Conservation (phyloP, 2,797 vertebrate genomes). For the Acanthornis magna region DNA sequence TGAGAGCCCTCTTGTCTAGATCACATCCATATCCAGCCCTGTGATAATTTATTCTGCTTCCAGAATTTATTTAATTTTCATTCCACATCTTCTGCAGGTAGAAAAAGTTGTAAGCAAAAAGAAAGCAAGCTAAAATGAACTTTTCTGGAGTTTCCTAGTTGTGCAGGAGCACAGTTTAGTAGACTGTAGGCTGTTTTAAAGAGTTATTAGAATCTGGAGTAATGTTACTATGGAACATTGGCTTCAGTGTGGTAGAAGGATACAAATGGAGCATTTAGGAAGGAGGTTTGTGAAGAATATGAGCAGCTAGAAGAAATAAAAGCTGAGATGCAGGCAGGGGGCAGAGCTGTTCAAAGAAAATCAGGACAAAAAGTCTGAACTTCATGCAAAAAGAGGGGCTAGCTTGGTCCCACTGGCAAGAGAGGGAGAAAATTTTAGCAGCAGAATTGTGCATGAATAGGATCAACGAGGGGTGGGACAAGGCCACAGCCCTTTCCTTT, state of each 20-base stretch:
- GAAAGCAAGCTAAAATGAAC: not conserved
- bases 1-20: not conserved
- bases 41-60: not conserved
- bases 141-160: not conserved
- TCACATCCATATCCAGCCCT: not conserved
- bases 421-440: not conserved
- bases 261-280: slow-evolving; percentile 40
- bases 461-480: not conserved
- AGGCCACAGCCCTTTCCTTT: slow-evolving; percentile 1
- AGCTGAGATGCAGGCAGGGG: slow-evolving; percentile 46
- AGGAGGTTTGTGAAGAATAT: not conserved
- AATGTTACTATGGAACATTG: slow-evolving; percentile 30
- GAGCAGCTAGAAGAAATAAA: slow-evolving; percentile 35
- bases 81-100: not conserved
- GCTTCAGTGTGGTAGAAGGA: slow-evolving; percentile 17
- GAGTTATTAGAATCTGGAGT: slow-evolving; percentile 1
- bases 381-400: slow-evolving; percentile 7
- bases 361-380: slow-evolving; percentile 28
- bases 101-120: not conserved
- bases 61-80: not conserved
- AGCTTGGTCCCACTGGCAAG: not conserved
- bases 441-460: not conserved
- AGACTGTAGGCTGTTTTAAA: not conserved
- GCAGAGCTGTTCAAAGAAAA: slow-evolving; percentile 67
- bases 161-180: not conserved